Evolutionary conservation across 1,140 invertebrate species (phyloP).

Genomic region (Rhynchophorus ferrugineus): DNA sequence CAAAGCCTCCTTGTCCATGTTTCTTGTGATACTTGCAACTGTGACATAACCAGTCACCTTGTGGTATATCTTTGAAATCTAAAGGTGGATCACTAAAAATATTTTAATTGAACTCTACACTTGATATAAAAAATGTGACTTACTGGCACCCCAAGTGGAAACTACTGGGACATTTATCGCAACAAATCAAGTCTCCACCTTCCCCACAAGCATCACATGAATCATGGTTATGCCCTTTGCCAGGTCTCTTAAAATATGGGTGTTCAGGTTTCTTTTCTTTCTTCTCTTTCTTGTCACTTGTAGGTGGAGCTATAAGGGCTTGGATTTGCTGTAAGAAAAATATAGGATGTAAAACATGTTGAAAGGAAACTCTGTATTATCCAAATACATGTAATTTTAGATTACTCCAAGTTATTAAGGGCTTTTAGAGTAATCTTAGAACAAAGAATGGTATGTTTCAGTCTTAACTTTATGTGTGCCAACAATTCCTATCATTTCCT

Average conservation of each 20-base stretch:
- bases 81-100: conserved; percentile 76
- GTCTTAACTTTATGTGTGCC: no score
- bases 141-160: conserved; percentile 93
- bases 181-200: conserved; percentile 91
- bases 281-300: conserved; percentile 61
- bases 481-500: no score
- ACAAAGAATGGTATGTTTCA: no score
- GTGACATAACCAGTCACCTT: conserved; percentile 84
- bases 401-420: no score
- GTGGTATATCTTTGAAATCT: conserved; percentile 80
- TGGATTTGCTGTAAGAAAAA: conserved; percentile 67
- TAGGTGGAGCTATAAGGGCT: conserved; percentile 76
- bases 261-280: conserved; percentile 60
- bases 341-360: background rate
- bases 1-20: background rate
- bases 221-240: conserved; percentile 87
- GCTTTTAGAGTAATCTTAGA: no score
- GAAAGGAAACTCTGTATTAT: background rate
- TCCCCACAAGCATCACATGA: conserved; percentile 87
- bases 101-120: background rate
- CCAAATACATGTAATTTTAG: background rate
- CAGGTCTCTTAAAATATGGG: conserved; percentile 77
- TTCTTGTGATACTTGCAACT: conserved; percentile 52
- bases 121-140: no score
- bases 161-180: conserved; percentile 88